Percentiles rank a stretch among this genome's conserved stretches.
phyloP scores from a whole-genome alignment of 2,888 invertebrate species.

The Brachyptera putata region DNA sequence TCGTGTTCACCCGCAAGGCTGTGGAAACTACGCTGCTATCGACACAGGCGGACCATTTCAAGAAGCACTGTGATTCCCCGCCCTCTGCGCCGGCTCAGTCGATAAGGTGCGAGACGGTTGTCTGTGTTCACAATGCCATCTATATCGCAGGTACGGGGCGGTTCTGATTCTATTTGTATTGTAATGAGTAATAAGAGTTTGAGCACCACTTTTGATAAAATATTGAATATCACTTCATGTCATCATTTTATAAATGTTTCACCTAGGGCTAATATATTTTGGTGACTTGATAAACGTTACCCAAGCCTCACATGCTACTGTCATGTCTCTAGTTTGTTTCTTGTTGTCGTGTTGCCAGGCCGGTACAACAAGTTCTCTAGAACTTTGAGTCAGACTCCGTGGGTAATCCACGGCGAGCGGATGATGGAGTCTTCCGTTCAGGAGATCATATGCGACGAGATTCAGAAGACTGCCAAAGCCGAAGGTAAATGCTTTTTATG shows the following conservation, averaged over 20 bases:
- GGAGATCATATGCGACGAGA: constrained; percentile 71
- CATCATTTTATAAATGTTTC: too few species aligned
- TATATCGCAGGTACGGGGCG: constrained; percentile 55
- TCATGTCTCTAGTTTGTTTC: too few species aligned
- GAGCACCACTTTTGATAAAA: too few species aligned
- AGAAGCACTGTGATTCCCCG: constrained; percentile 51
- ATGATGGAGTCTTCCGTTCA: constrained; percentile 85
- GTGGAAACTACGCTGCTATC: constrained; percentile 54
- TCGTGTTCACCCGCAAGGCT: constrained; percentile 60
- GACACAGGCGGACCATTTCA: constrained; percentile 49
- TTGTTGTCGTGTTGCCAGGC: constrained; percentile 44
- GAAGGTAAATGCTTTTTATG: constrained; percentile 46
- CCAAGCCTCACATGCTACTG: too few species aligned
- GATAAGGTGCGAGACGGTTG: constrained; percentile 50
- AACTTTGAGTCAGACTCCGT: constrained; percentile 87
- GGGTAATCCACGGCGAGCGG: constrained; percentile 77
- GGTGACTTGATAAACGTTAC: too few species aligned
- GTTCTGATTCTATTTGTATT: not conserved
- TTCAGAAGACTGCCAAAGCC: constrained; percentile 58
- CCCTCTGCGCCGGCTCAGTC: constrained; percentile 47
- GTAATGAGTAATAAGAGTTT: too few species aligned
- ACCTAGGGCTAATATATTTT: too few species aligned
- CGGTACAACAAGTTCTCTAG: constrained; percentile 84
- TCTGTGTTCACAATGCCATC: constrained; percentile 55
- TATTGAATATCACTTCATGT: too few species aligned